phyloP scores from a whole-genome alignment of 2,888 invertebrate genomes.

The Apantesis nais region DNA sequence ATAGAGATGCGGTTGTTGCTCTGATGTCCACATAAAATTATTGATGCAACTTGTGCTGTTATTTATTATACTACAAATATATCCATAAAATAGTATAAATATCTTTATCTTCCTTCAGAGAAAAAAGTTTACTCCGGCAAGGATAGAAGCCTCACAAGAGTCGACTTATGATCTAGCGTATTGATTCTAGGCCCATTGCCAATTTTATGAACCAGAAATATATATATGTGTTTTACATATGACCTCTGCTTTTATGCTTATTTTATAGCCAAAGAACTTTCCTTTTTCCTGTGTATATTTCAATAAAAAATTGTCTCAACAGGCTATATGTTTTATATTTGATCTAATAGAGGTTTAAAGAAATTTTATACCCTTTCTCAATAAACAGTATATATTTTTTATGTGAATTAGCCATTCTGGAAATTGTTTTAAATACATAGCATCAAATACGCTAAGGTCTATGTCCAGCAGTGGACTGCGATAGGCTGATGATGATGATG shows the following conservation, averaged over 20 bases:
- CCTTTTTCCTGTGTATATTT: neutral
- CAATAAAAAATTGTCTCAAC: neutral
- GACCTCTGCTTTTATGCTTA: neutral
- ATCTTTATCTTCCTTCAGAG: neutral
- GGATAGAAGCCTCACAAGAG: neutral
- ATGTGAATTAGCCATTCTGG: neutral
- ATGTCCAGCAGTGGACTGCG: no score
- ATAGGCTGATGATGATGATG: no score
- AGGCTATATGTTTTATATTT: no score
- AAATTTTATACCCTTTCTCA: neutral
- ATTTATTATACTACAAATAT: no score
- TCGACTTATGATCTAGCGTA: constrained; percentile 34
- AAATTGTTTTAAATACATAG: no score
- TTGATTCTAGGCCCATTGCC: constrained; percentile 51
- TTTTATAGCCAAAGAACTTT: constrained; percentile 5
- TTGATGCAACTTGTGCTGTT: no score
- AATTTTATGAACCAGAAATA: constrained; percentile 49
- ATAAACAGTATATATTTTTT: neutral
- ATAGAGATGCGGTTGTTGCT: neutral
- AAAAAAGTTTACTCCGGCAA: neutral
- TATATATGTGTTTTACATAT: constrained; percentile 35
- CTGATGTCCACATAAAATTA: neutral
- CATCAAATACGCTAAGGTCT: no score
- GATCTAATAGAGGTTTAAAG: neutral
- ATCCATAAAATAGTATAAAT: neutral